These are phyloP conservation scores for Synaphobranchus kaupii DNA, from an alignment of 2,797 vertebrate genomes.

Conservation along the genomic window DNA sequence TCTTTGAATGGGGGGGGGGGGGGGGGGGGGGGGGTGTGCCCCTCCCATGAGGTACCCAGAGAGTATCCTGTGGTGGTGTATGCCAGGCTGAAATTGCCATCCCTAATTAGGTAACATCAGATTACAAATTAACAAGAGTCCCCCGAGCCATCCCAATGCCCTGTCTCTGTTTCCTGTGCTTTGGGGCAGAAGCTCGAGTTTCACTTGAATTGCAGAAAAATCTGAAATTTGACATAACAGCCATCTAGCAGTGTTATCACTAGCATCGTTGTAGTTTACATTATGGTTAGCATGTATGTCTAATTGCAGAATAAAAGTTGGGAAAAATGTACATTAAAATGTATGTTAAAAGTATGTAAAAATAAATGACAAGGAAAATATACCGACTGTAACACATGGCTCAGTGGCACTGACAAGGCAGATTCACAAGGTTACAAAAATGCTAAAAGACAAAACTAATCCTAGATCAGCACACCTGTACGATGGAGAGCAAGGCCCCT, in stretches of 20 bases:
- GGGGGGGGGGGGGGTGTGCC: constrained; percentile 24
- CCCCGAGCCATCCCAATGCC: background rate
- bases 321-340: too few species aligned
- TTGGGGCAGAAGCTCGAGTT: background rate
- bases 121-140: constrained; percentile 28
- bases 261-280: background rate
- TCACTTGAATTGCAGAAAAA: background rate
- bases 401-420: background rate
- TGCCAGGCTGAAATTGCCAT: constrained; percentile 35
- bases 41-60: constrained; percentile 12
- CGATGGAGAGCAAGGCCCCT: background rate
- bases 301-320: background rate
- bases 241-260: background rate
- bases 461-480: background rate
- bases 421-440: background rate
- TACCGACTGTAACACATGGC: background rate
- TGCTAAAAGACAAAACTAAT: too few species aligned
- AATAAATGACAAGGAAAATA: background rate
- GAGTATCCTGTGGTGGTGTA: background rate
- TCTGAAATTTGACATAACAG: background rate
- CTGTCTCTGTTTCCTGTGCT: background rate
- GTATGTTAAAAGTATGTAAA: background rate
- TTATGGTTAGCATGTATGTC: background rate
- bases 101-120: constrained; percentile 38
- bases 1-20: constrained; percentile 26